phyloP scores from a whole-genome alignment of 2,113 vertebrate genomes.

The Micronycteris hirsuta region DNA sequence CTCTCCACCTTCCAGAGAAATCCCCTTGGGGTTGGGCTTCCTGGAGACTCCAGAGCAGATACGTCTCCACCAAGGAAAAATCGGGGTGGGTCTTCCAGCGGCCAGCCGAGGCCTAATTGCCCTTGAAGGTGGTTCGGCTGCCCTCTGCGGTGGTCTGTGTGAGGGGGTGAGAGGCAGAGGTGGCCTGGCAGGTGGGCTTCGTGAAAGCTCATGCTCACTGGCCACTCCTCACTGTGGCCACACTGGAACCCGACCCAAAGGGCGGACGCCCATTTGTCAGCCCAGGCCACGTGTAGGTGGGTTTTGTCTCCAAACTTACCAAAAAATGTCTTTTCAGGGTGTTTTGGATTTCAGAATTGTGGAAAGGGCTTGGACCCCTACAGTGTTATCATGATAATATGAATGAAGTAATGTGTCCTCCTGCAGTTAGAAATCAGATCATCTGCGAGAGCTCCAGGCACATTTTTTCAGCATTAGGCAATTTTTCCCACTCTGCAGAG shows the following conservation, averaged over 20 bases:
- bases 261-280: too few relatives aligned
- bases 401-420: background rate
- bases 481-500: background rate
- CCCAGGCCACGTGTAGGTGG: fast-evolving
- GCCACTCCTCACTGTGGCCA: background rate
- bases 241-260: fast-evolving
- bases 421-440: background rate
- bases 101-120: fast-evolving
- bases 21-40: background rate
- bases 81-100: background rate
- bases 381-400: too few relatives aligned
- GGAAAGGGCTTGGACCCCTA: background rate
- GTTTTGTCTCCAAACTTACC: background rate
- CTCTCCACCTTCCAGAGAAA: background rate
- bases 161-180: fast-evolving
- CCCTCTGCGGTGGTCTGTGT: background rate
- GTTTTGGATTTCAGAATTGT: background rate
- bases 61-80: background rate
- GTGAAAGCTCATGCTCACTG: fast-evolving
- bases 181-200: too few relatives aligned
- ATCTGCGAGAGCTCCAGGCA: too few relatives aligned
- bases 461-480: background rate
- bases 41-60: background rate
- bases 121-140: background rate
- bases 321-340: background rate